Evolutionary conservation across 2,113 vertebrate species (phyloP).

Genomic region (Rhodinocichla rosea): DNA sequence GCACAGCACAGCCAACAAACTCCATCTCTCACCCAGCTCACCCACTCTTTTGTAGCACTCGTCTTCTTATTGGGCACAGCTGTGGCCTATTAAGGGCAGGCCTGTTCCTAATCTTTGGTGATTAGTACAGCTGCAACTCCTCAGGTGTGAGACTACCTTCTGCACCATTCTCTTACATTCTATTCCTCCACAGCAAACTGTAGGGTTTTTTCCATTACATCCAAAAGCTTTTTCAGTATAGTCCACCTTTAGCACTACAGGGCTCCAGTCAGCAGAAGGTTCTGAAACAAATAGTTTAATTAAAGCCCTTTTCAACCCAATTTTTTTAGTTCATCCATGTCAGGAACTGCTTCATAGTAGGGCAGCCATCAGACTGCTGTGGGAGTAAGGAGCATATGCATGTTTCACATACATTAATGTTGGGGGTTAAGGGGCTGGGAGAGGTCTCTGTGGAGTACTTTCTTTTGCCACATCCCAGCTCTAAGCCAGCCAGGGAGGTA

Average conservation of each 20-base stretch:
- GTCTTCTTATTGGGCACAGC: too few relatives aligned
- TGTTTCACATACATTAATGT: neutral
- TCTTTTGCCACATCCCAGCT: neutral
- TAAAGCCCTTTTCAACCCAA: neutral
- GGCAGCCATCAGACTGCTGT: neutral
- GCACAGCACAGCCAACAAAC: too few relatives aligned
- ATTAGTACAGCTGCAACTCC: too few relatives aligned
- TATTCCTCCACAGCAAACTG: neutral
- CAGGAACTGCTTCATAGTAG: neutral
- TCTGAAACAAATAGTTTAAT: neutral
- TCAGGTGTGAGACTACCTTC: too few relatives aligned
- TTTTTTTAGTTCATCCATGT: neutral
- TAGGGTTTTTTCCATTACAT: neutral
- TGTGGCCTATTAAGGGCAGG: too few relatives aligned
- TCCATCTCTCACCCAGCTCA: too few relatives aligned
- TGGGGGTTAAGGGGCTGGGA: neutral
- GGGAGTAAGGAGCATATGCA: neutral
- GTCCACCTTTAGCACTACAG: neutral
- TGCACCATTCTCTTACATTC: too few relatives aligned
- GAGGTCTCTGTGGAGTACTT: neutral
- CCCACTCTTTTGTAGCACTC: too few relatives aligned
- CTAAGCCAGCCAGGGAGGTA: neutral
- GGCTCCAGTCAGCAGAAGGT: neutral
- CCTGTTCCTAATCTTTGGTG: too few relatives aligned
- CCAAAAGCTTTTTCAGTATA: neutral